Base-by-base conservation (phyloP, 2,888 invertebrate genomes). In the Dinocampus coccinellae region DNA sequence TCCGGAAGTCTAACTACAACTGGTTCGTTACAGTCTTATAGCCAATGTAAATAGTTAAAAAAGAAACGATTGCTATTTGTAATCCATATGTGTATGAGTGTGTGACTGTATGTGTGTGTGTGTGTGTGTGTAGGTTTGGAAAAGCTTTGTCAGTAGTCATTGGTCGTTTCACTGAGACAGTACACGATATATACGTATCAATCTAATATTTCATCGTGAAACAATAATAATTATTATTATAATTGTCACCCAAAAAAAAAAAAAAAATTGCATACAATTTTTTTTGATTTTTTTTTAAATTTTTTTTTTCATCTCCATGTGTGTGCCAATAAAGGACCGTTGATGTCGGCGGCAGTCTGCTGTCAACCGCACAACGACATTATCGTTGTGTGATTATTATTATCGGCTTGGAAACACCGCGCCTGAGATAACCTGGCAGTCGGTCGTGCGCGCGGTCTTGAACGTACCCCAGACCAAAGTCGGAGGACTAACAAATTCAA, bases 1-100 rank as follows among this genome's bases (percentile, higher is more conserved):
- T 73, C 75, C 76, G 77, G 77, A 77, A 77, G 77, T 74, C 69
- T 73, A 68, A 69, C n/a, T n/a, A 55, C 68, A 75, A 77, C 76
- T 75, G 71, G 77, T 74, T 73, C 52, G 73, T 72, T 66, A 53
- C 53, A 60, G 24, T 20, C 66, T 29, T 34, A 29, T 53, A 66
- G 53, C 60, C 53, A 71, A 66, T 67, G 71, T 66, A 62, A 66
- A 71, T 66, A 67, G 66, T 66, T 57, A 34, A 61, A 70, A 55
- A 66, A 70, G 62, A 57, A 62, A 69, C 55, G 53, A 66, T 55
- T 66, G 61, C 61, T 33, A 61, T 33, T 71, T 70, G n/a, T n/a
- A 39, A 39, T 39, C n/a, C 39, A 47, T 47, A 16, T 47, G 47
- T 16, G 47, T 16, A 16, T 7, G 3, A 29, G 16, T 47, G 16